phyloP scores from a whole-genome alignment of 2,888 invertebrate genomes.

The Nomada flava region DNA sequence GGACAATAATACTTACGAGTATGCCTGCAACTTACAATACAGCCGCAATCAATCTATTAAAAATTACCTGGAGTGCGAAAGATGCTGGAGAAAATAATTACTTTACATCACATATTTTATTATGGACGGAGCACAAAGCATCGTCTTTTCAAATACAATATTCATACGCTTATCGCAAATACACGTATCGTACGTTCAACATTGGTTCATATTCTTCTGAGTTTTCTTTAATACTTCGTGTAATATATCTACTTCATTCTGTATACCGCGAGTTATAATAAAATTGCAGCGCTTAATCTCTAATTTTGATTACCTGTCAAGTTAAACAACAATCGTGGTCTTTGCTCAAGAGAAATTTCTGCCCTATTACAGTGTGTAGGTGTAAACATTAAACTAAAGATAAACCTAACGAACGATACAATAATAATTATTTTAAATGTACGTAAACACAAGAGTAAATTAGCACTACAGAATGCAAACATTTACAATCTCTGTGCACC shows the following conservation, averaged over 20 bases:
- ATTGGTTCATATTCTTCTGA: constrained; percentile 51
- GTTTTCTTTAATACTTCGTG: constrained; percentile 17
- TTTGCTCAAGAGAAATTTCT: neutral
- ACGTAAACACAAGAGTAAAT: constrained; percentile 15
- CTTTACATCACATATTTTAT: constrained; percentile 64
- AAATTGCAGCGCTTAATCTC: constrained; percentile 34
- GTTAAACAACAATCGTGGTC: constrained; percentile 15
- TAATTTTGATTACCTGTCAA: constrained; percentile 59
- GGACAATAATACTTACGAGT: constrained; percentile 3
- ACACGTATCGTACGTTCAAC: constrained; percentile 58
- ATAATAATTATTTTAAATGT: constrained; percentile 1
- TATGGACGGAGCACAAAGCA: constrained; percentile 81
- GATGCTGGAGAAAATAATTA: neutral
- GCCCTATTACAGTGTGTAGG: neutral
- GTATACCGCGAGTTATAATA: constrained; percentile 15
- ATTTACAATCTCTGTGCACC: constrained; percentile 18
- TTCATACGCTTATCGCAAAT: constrained; percentile 50
- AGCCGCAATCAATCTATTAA: neutral
- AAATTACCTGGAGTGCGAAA: neutral
- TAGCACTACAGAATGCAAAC: constrained; percentile 16
- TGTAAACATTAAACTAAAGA: constrained; percentile 21
- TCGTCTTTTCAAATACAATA: constrained; percentile 71
- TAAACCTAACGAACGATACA: neutral
- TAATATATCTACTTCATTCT: neutral
- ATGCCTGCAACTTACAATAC: neutral